Conservation (phyloP, 2,113 vertebrate species). For the Nycticebus coucang region DNA sequence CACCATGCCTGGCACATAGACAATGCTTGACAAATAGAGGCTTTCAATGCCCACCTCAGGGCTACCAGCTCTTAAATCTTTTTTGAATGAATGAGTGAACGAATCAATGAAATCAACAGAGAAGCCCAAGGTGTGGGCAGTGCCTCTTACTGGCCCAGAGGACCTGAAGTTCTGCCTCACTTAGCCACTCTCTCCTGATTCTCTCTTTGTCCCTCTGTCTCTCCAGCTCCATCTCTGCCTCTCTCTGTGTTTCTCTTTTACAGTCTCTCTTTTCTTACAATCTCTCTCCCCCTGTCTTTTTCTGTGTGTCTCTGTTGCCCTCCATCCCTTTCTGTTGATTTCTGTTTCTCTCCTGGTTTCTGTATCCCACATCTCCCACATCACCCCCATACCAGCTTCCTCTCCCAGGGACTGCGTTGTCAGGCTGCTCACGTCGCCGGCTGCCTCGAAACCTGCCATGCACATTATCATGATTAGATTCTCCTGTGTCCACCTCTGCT, state of each 20-base stretch:
- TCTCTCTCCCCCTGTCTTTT: not conserved
- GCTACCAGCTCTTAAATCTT: not conserved
- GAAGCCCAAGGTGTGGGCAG: not conserved
- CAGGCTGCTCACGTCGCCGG: not conserved
- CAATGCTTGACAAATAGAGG: not conserved
- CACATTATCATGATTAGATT: not conserved
- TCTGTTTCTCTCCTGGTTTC: not conserved
- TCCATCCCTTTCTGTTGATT: not conserved
- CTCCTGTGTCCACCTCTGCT: not conserved
- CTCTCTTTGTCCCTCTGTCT: not conserved
- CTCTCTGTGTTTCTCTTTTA: not conserved
- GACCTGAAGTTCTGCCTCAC: not conserved
- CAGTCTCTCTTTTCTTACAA: not conserved
- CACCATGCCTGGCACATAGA: not conserved
- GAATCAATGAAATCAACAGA: not conserved
- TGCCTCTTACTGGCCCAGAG: not conserved
- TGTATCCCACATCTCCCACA: not conserved
- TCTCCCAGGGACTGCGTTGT: not conserved
- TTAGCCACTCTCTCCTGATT: not conserved
- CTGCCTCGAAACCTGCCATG: not conserved
- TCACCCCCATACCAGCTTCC: conserved; percentile 34
- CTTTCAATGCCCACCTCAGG: not conserved
- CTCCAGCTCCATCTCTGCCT: not conserved
- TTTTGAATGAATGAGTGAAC: not conserved
- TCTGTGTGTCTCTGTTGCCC: not conserved